Evolutionary conservation across 2,888 invertebrate species (phyloP), one percentile per base, ranked within the genome.

Genomic region (Orthosia gracilis): DNA sequence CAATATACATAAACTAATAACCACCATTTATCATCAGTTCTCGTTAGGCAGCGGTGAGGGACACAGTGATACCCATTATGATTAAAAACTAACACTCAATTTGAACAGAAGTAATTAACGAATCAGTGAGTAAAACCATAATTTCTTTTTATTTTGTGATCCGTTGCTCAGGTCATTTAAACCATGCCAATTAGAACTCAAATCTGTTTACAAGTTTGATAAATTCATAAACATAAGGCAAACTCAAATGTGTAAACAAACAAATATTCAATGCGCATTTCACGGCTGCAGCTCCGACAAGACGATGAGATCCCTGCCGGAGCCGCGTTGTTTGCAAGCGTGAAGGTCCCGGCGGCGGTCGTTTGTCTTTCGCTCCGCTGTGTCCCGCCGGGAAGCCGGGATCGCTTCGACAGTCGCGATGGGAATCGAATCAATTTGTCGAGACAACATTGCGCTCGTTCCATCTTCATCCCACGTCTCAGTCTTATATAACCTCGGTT

Each of bases 351-450:
- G 71, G 76, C 73, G 74, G 72, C 76, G 83, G 82, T 85, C 82
- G 84, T 85, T 83, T 77, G 67, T 75, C 80, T 76, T 78, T 84
- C 81, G 76, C 64, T 61, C 50, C 68, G 78, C 78, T 68, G 57
- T 72, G 78, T 76, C 79, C 83, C 90, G 81, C 78, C 69, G 89
- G 89, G 89, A 89, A 73, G 78, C 73, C 69, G 83, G 82, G 89
- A 89, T 85, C 85, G 82, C 89, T 87, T 78, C 90, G 89, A 91
- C 91, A 92, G 90, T 90, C 89, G 91, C 92, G 82, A 83, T 85
- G 92, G 94, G 94, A 94, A 93, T 92, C 90, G 90, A 94, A 94
- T 94, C 94, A 95, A 95, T 94, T 94, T 94, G 93, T 92, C 92
- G 92, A 85, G 90, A 91, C 91, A 92, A 94, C 92, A 91, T 92